phyloP scores from a whole-genome alignment of 2,888 invertebrate species.

The Oasisia sp. region DNA sequence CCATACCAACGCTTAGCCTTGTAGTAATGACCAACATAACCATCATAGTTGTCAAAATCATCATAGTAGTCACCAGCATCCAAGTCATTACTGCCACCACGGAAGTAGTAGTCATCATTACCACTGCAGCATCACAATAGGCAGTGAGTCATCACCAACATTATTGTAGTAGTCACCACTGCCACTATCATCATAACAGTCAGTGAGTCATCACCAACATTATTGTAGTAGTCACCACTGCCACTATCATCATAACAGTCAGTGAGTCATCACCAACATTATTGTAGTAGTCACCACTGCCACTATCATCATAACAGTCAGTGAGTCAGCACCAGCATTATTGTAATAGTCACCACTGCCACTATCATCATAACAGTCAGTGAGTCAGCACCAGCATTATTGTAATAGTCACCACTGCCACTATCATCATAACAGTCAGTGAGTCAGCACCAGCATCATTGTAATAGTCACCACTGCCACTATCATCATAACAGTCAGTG shows the following conservation, averaged over 20 bases:
- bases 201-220: neutral
- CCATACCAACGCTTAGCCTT: too few relatives aligned
- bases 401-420: neutral
- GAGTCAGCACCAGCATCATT: neutral
- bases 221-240: neutral
- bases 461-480: neutral
- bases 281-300: neutral
- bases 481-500: neutral
- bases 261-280: neutral
- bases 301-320: neutral
- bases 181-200: neutral
- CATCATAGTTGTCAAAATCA: neutral
- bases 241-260: neutral
- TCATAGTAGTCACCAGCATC: neutral
- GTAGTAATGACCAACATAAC: neutral
- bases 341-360: neutral
- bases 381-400: neutral
- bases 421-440: neutral
- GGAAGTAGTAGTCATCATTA: neutral
- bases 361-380: neutral
- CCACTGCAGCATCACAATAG: too few relatives aligned
- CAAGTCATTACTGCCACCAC: neutral
- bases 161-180: neutral
- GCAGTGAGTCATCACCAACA: neutral
- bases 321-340: neutral